Percentiles rank a stretch among this genome's conserved stretches.
These are phyloP conservation scores for Himalopsyche tibetana DNA, from an alignment of 2,888 invertebrate genomes.

Conservation along the genomic window DNA sequence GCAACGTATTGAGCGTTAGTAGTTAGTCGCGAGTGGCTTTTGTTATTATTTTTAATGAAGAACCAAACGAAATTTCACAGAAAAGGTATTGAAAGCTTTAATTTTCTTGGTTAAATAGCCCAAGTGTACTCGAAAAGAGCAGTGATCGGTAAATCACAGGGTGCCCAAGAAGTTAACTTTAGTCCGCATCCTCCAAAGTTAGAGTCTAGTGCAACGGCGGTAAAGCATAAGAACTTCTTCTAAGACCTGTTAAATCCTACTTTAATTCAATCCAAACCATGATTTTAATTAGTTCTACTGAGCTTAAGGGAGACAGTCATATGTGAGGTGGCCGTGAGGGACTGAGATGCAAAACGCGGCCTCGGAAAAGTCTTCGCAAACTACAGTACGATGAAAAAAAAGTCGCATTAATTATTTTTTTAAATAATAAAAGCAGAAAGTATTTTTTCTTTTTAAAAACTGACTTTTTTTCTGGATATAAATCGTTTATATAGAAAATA, in stretches of 20 bases:
- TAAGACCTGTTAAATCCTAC: conserved; percentile 61
- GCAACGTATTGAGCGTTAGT: too few species aligned
- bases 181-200: conserved; percentile 29
- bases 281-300: conserved; percentile 61
- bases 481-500: too few species aligned
- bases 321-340: conserved; percentile 29
- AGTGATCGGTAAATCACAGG: conserved; percentile 31
- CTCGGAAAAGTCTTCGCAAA: conserved; percentile 35
- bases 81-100: too few species aligned
- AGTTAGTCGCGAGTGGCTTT: too few species aligned
- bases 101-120: background rate
- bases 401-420: too few species aligned
- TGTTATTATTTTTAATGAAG: too few species aligned
- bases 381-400: conserved; percentile 18
- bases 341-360: conserved; percentile 49
- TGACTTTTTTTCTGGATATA: too few species aligned
- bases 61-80: too few species aligned
- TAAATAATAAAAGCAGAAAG: too few species aligned
- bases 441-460: too few species aligned
- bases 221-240: conserved; percentile 44
- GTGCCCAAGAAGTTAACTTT: conserved; percentile 29
- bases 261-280: conserved; percentile 62
- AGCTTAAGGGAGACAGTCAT: conserved; percentile 44
- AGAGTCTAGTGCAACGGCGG: conserved; percentile 37
- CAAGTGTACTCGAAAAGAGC: conserved; percentile 25